phyloP scores from a whole-genome alignment of 2,113 vertebrate species.

The Ammodytes marinus region DNA sequence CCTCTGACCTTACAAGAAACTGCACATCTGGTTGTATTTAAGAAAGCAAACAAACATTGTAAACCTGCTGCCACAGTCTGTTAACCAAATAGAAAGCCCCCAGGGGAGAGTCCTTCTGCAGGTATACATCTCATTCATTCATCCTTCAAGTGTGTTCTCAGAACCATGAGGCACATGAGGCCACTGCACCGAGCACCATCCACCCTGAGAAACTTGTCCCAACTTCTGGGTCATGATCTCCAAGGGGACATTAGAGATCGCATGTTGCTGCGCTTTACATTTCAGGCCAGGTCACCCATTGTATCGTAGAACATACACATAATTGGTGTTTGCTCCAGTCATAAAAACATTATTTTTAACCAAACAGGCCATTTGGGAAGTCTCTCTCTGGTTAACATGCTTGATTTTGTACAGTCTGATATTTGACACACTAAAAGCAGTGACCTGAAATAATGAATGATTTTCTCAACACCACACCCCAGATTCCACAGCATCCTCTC shows the following conservation, averaged over 20 bases:
- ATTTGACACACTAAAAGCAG: constrained; percentile 17
- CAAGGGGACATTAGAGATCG: constrained; percentile 42
- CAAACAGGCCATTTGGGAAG: constrained; percentile 20
- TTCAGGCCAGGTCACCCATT: constrained; percentile 47
- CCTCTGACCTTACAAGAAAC: constrained; percentile 53
- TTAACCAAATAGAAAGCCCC: constrained; percentile 46
- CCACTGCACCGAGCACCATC: background rate
- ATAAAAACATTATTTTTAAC: background rate
- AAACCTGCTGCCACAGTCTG: constrained; percentile 46
- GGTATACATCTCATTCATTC: constrained; percentile 41
- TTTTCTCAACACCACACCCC: background rate
- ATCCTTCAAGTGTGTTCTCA: background rate
- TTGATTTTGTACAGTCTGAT: constrained; percentile 3
- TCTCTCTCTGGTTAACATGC: background rate
- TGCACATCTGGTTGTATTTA: constrained; percentile 75
- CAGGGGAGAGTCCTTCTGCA: constrained; percentile 31
- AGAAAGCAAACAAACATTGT: constrained; percentile 68
- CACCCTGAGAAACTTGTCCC: constrained; percentile 34
- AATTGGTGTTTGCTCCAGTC: constrained; percentile 14
- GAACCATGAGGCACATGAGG: background rate
- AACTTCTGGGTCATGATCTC: constrained; percentile 46
- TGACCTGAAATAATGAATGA: background rate
- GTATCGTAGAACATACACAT: constrained; percentile 36
- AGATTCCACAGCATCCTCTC: background rate
- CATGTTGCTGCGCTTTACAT: constrained; percentile 48